Base-by-base conservation (phyloP, 2,888 invertebrate species). In the Desoria tigrina region DNA sequence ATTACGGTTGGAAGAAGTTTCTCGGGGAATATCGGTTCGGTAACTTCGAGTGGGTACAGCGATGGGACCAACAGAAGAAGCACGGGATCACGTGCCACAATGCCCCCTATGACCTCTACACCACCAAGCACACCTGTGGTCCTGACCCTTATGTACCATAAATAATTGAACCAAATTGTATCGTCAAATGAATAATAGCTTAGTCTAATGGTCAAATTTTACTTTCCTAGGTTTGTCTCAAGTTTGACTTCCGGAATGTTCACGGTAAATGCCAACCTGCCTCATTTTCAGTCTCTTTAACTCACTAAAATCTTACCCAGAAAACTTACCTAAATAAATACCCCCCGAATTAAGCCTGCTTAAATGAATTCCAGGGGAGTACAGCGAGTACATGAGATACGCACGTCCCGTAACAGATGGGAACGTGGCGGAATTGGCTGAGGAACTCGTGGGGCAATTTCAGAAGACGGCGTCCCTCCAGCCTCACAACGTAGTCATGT, bases 1-100 rank as follows among this genome's bases (percentile, higher is more conserved):
- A 95, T 78, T 94, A 96, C 82, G 91, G 93, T 1, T 96, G 97
- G 90, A 98, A 98, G 78, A 91, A 93, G 77, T 93, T 91, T 90
- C 85, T 98, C 71, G 93, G 94, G 0, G 86, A 89, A 73, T 85
- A 88, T 73, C 91, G 92, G 78, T 77, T 78, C 74, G 89, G 95
- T 21, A 94, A 97, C 78, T 98, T 97, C 79, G 81, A 87, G 65
- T 98, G 97, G 97, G 82, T 89, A 1, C 93, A 96, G 45, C 87
- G 87, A 45, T 98, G 92, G 92, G 85, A 86, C 56, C 59, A 53
- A 11, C 56, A 60, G 11, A 80, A 82, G 4, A 65, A 75, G 4
- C 76, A 77, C 2, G 84, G 85, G 74, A 84, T 96, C 68, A 81
- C 95, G 7, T 92, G 93, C 23, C 96, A 96, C 81, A 92, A 97